These are phyloP conservation scores for Hippocampus guttulatus DNA, from an alignment of 2,113 vertebrate species.

Conservation along the genomic window DNA sequence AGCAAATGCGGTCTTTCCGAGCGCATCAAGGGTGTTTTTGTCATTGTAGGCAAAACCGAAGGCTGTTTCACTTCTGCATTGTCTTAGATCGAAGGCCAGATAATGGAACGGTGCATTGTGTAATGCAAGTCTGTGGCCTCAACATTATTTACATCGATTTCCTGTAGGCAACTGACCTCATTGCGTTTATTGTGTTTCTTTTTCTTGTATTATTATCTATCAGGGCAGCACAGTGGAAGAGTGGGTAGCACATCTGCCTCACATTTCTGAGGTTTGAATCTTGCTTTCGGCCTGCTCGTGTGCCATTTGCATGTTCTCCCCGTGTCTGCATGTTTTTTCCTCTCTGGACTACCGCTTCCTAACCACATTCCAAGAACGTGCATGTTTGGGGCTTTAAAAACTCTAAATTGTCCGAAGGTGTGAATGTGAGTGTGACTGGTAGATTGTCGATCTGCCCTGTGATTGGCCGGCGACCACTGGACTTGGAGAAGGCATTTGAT, in stretches of 20 bases:
- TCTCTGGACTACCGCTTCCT: neutral
- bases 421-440: too few relatives aligned
- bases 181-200: neutral
- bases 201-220: neutral
- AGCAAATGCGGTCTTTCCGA: slow-evolving; percentile 1
- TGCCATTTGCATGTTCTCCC: neutral
- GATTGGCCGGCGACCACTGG: too few relatives aligned
- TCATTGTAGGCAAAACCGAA: slow-evolving; percentile 11
- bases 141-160: neutral
- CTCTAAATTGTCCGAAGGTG: too few relatives aligned
- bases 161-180: neutral
- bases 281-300: neutral
- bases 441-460: too few relatives aligned
- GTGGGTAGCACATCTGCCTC: neutral
- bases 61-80: slow-evolving; percentile 32
- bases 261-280: neutral
- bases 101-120: slow-evolving; percentile 5
- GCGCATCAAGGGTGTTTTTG: slow-evolving; percentile 7
- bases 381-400: neutral
- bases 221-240: too few relatives aligned
- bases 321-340: neutral
- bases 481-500: too few relatives aligned
- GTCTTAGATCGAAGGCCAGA: slow-evolving; percentile 9
- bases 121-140: neutral
- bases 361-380: neutral